Evolutionary conservation across 2,888 invertebrate genomes (phyloP), one percentile per base, ranked within the genome.

Genomic region (Tetragnatha montana): DNA sequence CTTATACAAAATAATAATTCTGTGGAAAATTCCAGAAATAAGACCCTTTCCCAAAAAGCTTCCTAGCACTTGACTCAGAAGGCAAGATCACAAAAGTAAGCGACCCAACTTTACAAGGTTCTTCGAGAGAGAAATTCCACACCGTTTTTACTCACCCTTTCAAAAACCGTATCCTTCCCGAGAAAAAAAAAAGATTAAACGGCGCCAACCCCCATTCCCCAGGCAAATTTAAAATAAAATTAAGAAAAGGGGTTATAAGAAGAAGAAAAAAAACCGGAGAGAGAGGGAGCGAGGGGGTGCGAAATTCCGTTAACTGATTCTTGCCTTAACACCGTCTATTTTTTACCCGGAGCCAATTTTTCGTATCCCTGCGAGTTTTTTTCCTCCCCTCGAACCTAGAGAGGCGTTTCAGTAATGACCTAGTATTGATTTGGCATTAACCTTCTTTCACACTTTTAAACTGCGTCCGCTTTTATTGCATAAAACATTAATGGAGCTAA

Each of bases 401-500:
- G 73, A 88, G 83, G 86, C 86, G 78, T 86, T 80, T 69, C 78
- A 78, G 82, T 89, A 89, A 89, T 89, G 89, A 89, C 89, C 74
- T 71, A 79, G 82, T 89, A 89, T 89, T 87, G 89, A 89, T 89
- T 89, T 89, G 81, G 82, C 89, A 89, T 89, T 89, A 89, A 89
- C 89, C 89, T 76, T 85, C 89, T 89, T 89, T 89, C 89, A 87
- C 89, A 86, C 89, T 89, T 89, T 89, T 89, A 86, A 89, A 87
- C 89, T 89, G 89, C 74, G 86, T 82, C 86, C 81, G 81, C 86
- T 82, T 89, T 89, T 89, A 89, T 89, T 89, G 89, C 89, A 89
- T 89, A 89, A 89, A 89, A 89, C 89, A 89, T 89, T 89, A 89
- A 89, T 89, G 89, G 89, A 89, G 89, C 89, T 89, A 89, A 89